Evolutionary conservation across 2,888 invertebrate genomes (phyloP), one percentile per base, ranked within the genome.

Genomic region (Tetramorium bicarinatum): DNA sequence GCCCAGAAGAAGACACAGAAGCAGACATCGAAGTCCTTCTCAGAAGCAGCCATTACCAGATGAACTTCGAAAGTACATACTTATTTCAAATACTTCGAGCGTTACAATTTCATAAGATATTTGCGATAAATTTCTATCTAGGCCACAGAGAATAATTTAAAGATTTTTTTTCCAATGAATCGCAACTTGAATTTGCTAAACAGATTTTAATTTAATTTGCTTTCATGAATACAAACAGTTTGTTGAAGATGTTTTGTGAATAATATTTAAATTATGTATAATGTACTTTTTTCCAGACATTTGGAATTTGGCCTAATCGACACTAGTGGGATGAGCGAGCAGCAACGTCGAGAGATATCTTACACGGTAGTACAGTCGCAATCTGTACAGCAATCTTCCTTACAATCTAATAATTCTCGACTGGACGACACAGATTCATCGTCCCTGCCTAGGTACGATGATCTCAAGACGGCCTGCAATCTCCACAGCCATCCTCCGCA

Each of bases 251-350:
- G 6, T 52, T 38, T 38, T 21, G 15, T 52, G 38, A 15, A 44
- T 44, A 38, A 41, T 52, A 61, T 69, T 84, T 59, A 88, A 71
- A 82, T 34, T 75, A 61, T 76, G 52, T 34, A 59, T 34, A 18
- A 66, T 38, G 69, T 67, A 64, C 29, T 34, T 25, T 87, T 86
- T 93, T 93, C 44, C 91, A 97, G 98, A 93, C 98, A 98, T 94
- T 95, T 98, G 92, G 98, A 98, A 94, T 98, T 98, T 95, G 97
- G 97, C 93, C 96, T 98, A 93, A 97, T 98, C 81, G 98, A 98
- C 91, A 98, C 98, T 0, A 96, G 97, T 34, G 98, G 98, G 84
- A 98, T 99, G 98, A 97, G 97, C 74, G 98, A 98, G 93, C 97
- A 97, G 89, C 98, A 98, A 93, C 96, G 98, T 41, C 96, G 97